phyloP scores from a whole-genome alignment of 1,140 invertebrate genomes.

The Calliphora vicina region DNA sequence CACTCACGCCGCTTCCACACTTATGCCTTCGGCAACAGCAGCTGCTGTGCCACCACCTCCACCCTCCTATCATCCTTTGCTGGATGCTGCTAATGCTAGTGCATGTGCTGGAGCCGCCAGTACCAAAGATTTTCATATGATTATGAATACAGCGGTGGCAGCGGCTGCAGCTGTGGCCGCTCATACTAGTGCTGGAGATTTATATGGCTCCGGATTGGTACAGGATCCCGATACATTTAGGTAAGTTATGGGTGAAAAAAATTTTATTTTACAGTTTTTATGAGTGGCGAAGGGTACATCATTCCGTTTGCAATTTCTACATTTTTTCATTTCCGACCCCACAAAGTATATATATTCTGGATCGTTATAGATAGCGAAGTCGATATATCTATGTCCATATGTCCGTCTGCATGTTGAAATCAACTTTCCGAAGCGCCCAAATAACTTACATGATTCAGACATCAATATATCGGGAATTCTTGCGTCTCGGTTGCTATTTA shows the following conservation, averaged over 20 bases:
- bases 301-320: no score
- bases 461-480: no score
- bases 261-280: no score
- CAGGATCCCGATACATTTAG: conserved; percentile 62
- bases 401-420: no score
- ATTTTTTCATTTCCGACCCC: no score
- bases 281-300: no score
- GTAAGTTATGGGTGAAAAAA: conserved; percentile 44
- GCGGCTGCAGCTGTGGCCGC: conserved; percentile 52
- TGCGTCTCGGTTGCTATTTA: no score
- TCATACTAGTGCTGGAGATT: neutral
- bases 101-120: conserved; percentile 55
- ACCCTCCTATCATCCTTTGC: conserved; percentile 55
- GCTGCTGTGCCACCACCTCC: conserved; percentile 42
- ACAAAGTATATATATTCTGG: no score
- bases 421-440: no score
- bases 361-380: no score
- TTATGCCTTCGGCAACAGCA: conserved; percentile 16
- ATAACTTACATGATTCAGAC: no score
- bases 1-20: neutral
- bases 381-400: no score
- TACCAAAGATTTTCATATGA: conserved; percentile 59
- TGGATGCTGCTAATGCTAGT: conserved; percentile 56
- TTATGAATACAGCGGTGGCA: conserved; percentile 60
- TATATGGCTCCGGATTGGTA: conserved; percentile 47